A percentile compares a stretch with the other conserved stretches of the same genome.
Evolutionary conservation across 1,140 invertebrate species (phyloP).

Genomic region (Galleria mellonella): DNA sequence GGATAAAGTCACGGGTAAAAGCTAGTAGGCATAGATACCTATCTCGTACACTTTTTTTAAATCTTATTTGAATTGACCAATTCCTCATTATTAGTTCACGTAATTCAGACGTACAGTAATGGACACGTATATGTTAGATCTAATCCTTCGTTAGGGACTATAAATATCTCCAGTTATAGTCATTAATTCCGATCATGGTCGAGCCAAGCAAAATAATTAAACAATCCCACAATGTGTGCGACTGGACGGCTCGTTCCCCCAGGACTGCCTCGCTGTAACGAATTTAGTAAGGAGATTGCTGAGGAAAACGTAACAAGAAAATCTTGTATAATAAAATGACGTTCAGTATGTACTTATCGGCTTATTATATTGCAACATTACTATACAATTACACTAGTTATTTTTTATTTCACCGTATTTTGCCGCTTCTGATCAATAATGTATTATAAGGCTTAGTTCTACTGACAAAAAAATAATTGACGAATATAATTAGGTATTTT

Average conservation of each 20-base stretch:
- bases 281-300: constrained; percentile 45
- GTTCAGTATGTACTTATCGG: too few species aligned
- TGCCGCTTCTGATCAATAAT: too few species aligned
- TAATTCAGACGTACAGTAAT: background rate
- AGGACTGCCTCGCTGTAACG: constrained; percentile 34
- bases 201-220: constrained; percentile 62
- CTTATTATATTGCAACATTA: too few species aligned
- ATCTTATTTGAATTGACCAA: background rate
- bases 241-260: constrained; percentile 34
- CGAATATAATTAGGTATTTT: too few species aligned
- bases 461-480: too few species aligned
- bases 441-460: too few species aligned
- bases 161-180: constrained; percentile 34
- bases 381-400: too few species aligned
- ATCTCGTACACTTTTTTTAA: too few species aligned
- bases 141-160: constrained; percentile 20
- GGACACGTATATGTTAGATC: constrained; percentile 8
- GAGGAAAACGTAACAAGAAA: constrained; percentile 26
- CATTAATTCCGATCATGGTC: constrained; percentile 60
- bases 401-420: too few species aligned
- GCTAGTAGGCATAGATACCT: too few species aligned
- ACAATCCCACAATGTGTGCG: constrained; percentile 40
- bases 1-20: too few species aligned
- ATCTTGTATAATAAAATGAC: constrained; percentile 18
- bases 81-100: too few species aligned